Evolutionary conservation across 2,113 vertebrate species (phyloP), one percentile per base, ranked within the genome.

Genomic region (Entomyzon cyanotis): DNA sequence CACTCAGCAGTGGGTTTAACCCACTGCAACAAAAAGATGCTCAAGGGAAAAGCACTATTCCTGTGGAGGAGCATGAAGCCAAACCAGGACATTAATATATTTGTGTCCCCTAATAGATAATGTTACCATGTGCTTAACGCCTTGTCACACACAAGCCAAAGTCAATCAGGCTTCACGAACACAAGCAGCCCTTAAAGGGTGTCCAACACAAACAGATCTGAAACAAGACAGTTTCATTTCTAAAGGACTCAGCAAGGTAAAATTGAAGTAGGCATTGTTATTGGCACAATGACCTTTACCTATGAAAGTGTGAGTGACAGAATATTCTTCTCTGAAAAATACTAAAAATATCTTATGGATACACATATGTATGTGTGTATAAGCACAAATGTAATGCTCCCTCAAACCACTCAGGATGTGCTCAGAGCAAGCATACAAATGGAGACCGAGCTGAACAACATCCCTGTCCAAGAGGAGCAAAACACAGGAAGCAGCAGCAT

Each of bases 361-460:
- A 58, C 17, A 60, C 10, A 7, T 3, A 13, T 0, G 0, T 1
- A 1, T 13, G 5, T 49, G 14, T 15, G 9, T 6, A 1, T 25
- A 41, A 50, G 28, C 19, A 9, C 4, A 30, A 14, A 20, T 10
- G 31, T 16, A 71, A 52, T 1, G 1, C 12, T 41, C 47, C 33
- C 23, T 53, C 82, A 63, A 42, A 44, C 12, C 22, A 12, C 28
- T 47, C 58, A 41, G 2, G 1, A 31, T 3, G 2, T 8, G 22
- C 24, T 64, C 30, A 22, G 53, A 73, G 41, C 19, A n/a, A 44
- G 47, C 18, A 35, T 15, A 31, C n/a, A 80, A 50, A 46, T 49
- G 14, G 63, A 79, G 33, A 33, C 0, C 1, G 50, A 59, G 22
- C 28, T n/a, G 49, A 33, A 52, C 77, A 80, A 47, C 67, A 44